Percentiles rank a stretch among this genome's conserved stretches.
phyloP scores from a whole-genome alignment of 23 tunicate genomes.

The Phallusia fumigata region DNA sequence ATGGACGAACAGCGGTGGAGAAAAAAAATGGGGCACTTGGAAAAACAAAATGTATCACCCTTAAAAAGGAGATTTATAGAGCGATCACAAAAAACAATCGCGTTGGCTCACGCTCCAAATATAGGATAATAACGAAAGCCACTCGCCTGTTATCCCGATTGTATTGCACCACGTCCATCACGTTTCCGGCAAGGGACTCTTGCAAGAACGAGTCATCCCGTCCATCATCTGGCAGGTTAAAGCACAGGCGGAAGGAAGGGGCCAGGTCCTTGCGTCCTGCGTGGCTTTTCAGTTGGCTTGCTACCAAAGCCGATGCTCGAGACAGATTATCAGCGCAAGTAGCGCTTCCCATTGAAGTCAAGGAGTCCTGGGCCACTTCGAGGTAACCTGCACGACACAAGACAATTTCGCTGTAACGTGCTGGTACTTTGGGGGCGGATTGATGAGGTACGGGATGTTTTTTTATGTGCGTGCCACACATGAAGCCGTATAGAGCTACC shows the following conservation, averaged over 20 bases:
- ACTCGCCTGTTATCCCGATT: slow-evolving; percentile 72
- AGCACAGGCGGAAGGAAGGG: slow-evolving; percentile 41
- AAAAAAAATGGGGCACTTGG: too few relatives aligned
- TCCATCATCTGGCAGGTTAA: slow-evolving; percentile 16
- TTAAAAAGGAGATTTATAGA: too few relatives aligned
- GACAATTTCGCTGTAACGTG: too few relatives aligned
- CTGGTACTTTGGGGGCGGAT: too few relatives aligned
- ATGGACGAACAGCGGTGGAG: too few relatives aligned
- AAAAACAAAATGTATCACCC: too few relatives aligned
- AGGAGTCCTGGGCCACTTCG: slow-evolving; percentile 39
- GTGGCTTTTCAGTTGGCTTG: slow-evolving; percentile 22
- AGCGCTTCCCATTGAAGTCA: slow-evolving; percentile 32
- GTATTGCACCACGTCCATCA: slow-evolving; percentile 81
- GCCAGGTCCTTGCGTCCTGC: slow-evolving; percentile 33
- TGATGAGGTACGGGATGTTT: too few relatives aligned
- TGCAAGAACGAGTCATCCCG: slow-evolving; percentile 58
- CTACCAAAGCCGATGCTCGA: slow-evolving; percentile 22
- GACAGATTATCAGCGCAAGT: slow-evolving; percentile 43
- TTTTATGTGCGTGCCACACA: too few relatives aligned
- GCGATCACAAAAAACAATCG: too few relatives aligned
- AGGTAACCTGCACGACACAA: slow-evolving; percentile 35
- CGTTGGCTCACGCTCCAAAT: not conserved
- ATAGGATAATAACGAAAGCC: too few relatives aligned
- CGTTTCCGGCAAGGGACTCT: slow-evolving; percentile 47
- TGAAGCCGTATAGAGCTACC: too few relatives aligned